These are phyloP conservation scores for Selenia dentaria DNA, from an alignment of 2,888 invertebrate species.

Conservation along the genomic window DNA sequence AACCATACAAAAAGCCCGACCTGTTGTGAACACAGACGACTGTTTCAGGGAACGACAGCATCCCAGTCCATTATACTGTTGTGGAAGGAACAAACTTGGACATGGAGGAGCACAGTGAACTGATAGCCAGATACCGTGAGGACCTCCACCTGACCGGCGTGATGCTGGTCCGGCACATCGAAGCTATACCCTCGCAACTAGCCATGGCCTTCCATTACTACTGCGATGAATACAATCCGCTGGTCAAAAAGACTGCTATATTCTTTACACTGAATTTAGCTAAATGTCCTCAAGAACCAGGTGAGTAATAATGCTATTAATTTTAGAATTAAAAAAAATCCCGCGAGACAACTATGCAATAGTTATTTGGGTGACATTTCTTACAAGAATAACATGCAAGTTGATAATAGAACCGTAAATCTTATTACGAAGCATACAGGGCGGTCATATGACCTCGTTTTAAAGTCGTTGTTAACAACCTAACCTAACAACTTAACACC, in stretches of 20 bases:
- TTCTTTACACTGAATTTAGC: conserved; percentile 73
- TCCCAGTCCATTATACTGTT: conserved; percentile 49
- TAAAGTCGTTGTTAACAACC: no score
- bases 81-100: conserved; percentile 54
- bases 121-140: conserved; percentile 57
- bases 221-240: conserved; percentile 76
- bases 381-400: no score
- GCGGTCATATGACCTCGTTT: no score
- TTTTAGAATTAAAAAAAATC: no score
- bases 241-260: conserved; percentile 71
- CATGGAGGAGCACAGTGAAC: conserved; percentile 59
- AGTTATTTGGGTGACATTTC: no score
- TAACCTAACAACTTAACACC: no score
- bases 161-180: conserved; percentile 67
- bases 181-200: conserved; percentile 61
- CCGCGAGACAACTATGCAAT: no score
- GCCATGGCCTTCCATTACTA: conserved; percentile 81
- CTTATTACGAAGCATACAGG: no score
- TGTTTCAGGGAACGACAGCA: conserved; percentile 63
- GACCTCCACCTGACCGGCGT: conserved; percentile 62
- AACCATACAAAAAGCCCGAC: no score
- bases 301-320: no score
- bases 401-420: no score
- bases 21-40: no score
- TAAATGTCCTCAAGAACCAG: conserved; percentile 50